Percentiles rank a stretch among this genome's conserved stretches.
Conservation (phyloP, 2,888 invertebrate genomes). For the Callimorpha dominula region DNA sequence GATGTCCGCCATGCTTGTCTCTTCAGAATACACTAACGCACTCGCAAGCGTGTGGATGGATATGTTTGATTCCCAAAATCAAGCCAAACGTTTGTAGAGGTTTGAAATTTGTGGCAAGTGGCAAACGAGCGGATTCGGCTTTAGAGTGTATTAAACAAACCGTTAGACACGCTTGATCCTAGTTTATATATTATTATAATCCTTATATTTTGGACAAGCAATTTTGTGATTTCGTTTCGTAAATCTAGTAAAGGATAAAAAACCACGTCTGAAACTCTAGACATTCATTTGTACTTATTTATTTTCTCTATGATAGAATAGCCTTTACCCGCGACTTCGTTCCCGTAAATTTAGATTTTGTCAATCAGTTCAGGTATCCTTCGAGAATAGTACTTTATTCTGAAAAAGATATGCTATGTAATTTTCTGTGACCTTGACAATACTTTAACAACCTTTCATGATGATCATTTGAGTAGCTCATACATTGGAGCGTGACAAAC, state of each 20-base stretch:
- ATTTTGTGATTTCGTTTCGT: constrained; percentile 18
- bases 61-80: too few species aligned
- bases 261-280: neutral
- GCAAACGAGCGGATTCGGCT: too few species aligned
- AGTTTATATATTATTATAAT: constrained; percentile 30
- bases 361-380: neutral
- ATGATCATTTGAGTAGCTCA: neutral
- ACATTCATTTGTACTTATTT: neutral
- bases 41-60: too few species aligned
- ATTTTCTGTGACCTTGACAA: too few species aligned
- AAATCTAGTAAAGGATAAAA: neutral
- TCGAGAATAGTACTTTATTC: neutral
- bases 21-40: too few species aligned
- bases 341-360: neutral
- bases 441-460: too few species aligned
- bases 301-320: neutral
- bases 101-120: too few species aligned
- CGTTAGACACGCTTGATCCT: constrained; percentile 35
- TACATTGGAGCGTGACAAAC: neutral
- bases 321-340: neutral
- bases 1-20: too few species aligned
- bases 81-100: too few species aligned
- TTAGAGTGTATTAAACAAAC: constrained; percentile 49
- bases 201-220: constrained; percentile 31
- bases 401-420: too few species aligned